These are phyloP conservation scores for Noctuana brunneofusca DNA, from an alignment of 2,888 invertebrate species.

Conservation along the genomic window DNA sequence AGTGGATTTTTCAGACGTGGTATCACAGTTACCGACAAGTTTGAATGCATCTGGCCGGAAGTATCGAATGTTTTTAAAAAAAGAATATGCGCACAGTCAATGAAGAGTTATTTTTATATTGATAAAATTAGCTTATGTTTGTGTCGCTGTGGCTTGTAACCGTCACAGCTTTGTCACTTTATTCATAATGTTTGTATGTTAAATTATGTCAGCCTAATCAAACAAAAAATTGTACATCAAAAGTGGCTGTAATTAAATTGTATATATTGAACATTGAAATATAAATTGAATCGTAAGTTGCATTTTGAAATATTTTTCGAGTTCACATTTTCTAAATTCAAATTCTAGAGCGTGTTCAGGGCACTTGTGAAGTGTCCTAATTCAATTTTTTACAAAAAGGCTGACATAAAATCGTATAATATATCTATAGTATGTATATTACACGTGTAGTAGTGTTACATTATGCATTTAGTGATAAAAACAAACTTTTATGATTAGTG, in stretches of 20 bases:
- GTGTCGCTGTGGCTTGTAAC: constrained; percentile 62
- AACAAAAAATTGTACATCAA: neutral
- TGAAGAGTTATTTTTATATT: constrained; percentile 63
- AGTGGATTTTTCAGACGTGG: constrained; percentile 24
- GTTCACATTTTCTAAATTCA: constrained; percentile 31
- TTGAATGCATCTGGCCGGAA: neutral
- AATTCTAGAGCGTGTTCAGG: constrained; percentile 19
- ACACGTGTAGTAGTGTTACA: constrained; percentile 73
- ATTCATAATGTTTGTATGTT: constrained; percentile 69
- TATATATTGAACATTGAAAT: constrained; percentile 13
- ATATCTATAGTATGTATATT: constrained; percentile 71
- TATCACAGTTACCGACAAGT: constrained; percentile 15
- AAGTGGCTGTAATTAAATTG: constrained; percentile 7
- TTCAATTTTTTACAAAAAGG: constrained; percentile 45
- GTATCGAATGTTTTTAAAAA: neutral
- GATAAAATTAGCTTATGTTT: constrained; percentile 67
- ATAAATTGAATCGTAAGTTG: constrained; percentile 40
- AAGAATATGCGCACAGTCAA: constrained; percentile 49
- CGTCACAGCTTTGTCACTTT: constrained; percentile 64
- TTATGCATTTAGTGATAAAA: constrained; percentile 75
- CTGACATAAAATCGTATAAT: constrained; percentile 73
- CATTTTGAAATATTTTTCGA: constrained; percentile 33
- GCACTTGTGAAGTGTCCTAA: constrained; percentile 18
- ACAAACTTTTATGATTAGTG: constrained; percentile 66
- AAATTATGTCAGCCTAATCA: constrained; percentile 52